Base-by-base conservation (phyloP, 2,113 vertebrate genomes). In the Hymenochirus boettgeri region DNA sequence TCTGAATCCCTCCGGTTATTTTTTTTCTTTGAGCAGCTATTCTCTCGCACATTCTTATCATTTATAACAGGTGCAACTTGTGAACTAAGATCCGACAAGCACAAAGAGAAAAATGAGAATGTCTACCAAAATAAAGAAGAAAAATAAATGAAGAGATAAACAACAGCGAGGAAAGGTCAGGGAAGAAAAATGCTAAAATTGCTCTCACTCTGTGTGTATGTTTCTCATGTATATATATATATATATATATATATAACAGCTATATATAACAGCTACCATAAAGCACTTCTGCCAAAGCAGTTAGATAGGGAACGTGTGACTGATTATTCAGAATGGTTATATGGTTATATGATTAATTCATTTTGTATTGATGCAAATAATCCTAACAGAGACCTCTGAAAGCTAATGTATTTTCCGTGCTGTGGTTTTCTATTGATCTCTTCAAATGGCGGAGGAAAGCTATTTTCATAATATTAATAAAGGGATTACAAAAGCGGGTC, bases 391-490 rank as follows among this genome's bases (percentile, higher is more conserved):
- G 80, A 79, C 75, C 72, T 59, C 73, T 73, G 63, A 78, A n/a
- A 64, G 75, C 76, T 79, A 82, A 83, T 83, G 78, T 79, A 79
- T 81, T 82, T 80, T 74, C 60, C 60, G 69, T 83, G 75, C 79
- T 73, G 75, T 74, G 75, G 69, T 65, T 83, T 86, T 76, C 78
- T 77, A 80, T 70, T 76, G 84, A 82, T 80, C 86, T 80, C 74
- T 76, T 70, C 73, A 77, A 84, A 79, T 71, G 75, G 79, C 74
- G 71, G 77, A 82, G 76, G 78, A 82, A 85, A 86, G 81, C 81
- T 21, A 82, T 88, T 89, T 88, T 80, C 71, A 70, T 83, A 77
- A 83, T 84, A 83, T 87, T 87, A 88, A 88, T 87, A 88, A 88
- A 78, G 75, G 76, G 76, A 86, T 84, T 88, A 86, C 80, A 87